Evolutionary conservation across 2,113 vertebrate genomes (phyloP).

Genomic region (Peromyscus leucopus): DNA sequence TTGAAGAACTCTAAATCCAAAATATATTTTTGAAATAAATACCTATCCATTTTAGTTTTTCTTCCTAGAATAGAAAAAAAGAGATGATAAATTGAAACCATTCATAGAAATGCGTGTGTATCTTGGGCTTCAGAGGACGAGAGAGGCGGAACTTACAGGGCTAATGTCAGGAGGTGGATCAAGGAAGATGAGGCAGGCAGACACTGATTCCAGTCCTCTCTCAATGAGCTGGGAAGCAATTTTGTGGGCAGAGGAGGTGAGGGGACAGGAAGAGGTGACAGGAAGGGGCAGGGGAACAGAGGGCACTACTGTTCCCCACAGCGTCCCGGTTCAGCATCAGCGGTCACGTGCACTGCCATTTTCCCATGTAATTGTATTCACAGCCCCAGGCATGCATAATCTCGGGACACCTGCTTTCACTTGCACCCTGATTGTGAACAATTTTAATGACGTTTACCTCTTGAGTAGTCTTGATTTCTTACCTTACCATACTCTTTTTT

Average conservation of each 20-base stretch:
- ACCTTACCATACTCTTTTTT: background rate
- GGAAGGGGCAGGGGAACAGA: background rate
- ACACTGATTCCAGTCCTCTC: background rate
- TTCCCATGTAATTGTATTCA: background rate
- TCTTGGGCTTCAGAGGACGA: background rate
- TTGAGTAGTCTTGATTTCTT: constrained; percentile 15
- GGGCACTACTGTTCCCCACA: background rate
- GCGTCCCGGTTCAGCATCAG: background rate
- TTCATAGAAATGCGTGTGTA: background rate
- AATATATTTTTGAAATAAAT: constrained; percentile 57
- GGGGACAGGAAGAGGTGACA: background rate
- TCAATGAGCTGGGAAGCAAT: background rate
- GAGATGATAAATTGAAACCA: constrained; percentile 1
- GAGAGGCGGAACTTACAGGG: background rate
- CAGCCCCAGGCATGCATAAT: background rate
- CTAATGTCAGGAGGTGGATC: background rate
- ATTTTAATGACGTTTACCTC: background rate
- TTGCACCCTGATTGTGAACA: background rate
- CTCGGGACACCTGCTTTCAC: background rate
- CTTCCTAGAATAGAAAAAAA: constrained; percentile 10
- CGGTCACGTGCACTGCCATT: background rate
- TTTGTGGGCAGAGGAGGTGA: background rate
- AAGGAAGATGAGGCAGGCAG: background rate
- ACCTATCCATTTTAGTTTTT: constrained; percentile 11
- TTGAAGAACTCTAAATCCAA: constrained; percentile 43